phyloP scores from a whole-genome alignment of 2,888 invertebrate species.

The Eurytoma adleriae region DNA sequence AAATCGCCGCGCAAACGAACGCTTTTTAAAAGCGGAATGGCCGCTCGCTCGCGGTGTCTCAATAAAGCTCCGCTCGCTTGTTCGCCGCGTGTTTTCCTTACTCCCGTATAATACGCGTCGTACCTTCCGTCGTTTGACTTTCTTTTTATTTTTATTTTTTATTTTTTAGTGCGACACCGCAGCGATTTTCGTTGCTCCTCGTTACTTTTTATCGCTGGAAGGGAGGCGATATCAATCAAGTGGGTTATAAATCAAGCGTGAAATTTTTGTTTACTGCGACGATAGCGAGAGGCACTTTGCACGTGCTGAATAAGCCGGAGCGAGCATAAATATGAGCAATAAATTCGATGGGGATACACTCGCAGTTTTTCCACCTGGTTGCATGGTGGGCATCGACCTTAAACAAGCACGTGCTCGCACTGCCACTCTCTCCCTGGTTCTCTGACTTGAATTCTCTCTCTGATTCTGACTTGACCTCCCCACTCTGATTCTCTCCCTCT shows the following conservation, averaged over 20 bases:
- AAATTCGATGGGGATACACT: constrained; percentile 7
- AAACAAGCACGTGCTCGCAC: constrained; percentile 23
- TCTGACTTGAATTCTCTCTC: too few species aligned
- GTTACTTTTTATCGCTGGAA: too few species aligned
- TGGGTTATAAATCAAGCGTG: not conserved
- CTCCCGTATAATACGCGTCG: too few species aligned
- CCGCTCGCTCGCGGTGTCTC: not conserved
- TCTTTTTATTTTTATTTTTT: too few species aligned
- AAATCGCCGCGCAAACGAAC: not conserved
- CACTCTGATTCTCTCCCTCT: too few species aligned
- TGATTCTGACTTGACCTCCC: too few species aligned
- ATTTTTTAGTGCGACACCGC: too few species aligned
- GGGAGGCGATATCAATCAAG: not conserved
- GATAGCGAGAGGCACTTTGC: not conserved
- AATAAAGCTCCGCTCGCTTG: not conserved
- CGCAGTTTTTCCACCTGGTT: constrained; percentile 4
- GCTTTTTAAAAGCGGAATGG: not conserved
- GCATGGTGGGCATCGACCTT: constrained; percentile 38
- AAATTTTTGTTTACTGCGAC: not conserved
- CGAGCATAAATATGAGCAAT: not conserved
- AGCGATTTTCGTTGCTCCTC: too few species aligned
- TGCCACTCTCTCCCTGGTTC: not conserved
- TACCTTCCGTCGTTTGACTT: too few species aligned
- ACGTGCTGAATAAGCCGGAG: not conserved
- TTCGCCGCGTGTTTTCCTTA: not conserved